A percentile compares a stretch with the other conserved stretches of the same genome.
phyloP scores from a whole-genome alignment of 2,888 invertebrate species.

The Cyclophora albipunctata region DNA sequence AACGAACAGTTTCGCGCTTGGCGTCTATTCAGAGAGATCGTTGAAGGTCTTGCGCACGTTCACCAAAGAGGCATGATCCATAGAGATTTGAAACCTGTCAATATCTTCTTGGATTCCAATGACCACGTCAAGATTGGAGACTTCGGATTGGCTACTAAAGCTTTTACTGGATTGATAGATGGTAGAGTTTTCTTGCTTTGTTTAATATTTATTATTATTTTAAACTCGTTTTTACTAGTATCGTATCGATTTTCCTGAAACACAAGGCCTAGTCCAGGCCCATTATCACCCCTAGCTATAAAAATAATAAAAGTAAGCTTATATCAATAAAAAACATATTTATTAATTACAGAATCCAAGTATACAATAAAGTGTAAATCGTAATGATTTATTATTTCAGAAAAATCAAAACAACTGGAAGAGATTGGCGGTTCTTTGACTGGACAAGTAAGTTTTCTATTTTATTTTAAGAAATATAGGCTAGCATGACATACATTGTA shows the following conservation, averaged over 20 bases:
- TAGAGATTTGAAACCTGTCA: slow-evolving; percentile 88
- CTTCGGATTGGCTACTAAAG: slow-evolving; percentile 95
- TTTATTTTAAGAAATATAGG: too few relatives aligned
- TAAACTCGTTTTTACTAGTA: too few relatives aligned
- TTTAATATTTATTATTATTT: too few relatives aligned
- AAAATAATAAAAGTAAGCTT: too few relatives aligned
- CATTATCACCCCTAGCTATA: too few relatives aligned
- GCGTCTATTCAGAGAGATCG: slow-evolving; percentile 95
- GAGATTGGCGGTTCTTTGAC: slow-evolving; percentile 62
- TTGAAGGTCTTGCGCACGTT: slow-evolving; percentile 91
- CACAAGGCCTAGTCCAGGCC: too few relatives aligned
- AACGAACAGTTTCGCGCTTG: slow-evolving; percentile 87
- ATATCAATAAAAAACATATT: too few relatives aligned
- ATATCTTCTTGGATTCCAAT: slow-evolving; percentile 95
- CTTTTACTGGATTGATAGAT: slow-evolving; percentile 56
- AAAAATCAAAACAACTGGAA: slow-evolving; percentile 47
- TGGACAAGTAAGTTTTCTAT: slow-evolving; percentile 38
- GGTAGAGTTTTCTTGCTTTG: slow-evolving; percentile 30
- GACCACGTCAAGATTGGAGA: slow-evolving; percentile 99
- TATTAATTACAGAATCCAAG: too few relatives aligned
- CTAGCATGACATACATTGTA: too few relatives aligned
- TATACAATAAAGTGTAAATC: neutral
- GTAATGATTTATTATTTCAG: slow-evolving; percentile 30
- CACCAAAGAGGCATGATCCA: slow-evolving; percentile 95
- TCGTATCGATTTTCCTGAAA: too few relatives aligned